These are phyloP conservation scores for Recurvirostra avosetta DNA, from an alignment of 2,113 vertebrate species.

Conservation along the genomic window DNA sequence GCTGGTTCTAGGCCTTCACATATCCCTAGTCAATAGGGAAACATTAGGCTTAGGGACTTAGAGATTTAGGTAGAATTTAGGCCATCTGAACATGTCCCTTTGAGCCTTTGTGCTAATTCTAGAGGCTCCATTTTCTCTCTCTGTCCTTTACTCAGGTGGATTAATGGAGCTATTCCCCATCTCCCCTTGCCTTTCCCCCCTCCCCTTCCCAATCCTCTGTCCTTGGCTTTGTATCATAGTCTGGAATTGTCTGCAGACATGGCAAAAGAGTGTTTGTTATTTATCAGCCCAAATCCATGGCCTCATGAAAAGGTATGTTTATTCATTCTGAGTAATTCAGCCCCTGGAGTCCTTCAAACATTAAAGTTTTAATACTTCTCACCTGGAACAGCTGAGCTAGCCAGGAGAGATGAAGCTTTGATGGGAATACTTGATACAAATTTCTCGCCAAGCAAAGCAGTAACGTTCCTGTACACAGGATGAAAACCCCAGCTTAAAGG, in stretches of 20 bases:
- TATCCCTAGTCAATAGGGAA: neutral
- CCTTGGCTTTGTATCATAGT: neutral
- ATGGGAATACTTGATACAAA: neutral
- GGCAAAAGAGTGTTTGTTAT: neutral
- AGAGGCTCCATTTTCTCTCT: neutral
- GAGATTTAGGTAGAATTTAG: conserved; percentile 39
- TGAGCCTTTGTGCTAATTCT: conserved; percentile 1
- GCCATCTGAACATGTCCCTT: neutral
- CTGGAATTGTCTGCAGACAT: neutral
- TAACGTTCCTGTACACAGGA: neutral
- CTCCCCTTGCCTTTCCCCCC: neutral
- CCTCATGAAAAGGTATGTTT: neutral
- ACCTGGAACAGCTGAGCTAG: conserved; percentile 12
- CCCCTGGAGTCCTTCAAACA: neutral
- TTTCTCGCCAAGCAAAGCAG: neutral
- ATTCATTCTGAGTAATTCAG: neutral
- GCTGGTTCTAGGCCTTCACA: neutral
- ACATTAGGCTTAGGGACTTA: neutral
- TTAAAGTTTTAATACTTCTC: conserved; percentile 10
- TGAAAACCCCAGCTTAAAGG: neutral
- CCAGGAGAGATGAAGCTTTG: conserved; percentile 23
- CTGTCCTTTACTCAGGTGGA: neutral
- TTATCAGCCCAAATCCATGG: neutral
- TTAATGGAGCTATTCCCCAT: neutral
- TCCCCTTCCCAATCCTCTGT: neutral